Conservation (phyloP, 2,797 vertebrate species). For the Gambelia wislizenii region DNA sequence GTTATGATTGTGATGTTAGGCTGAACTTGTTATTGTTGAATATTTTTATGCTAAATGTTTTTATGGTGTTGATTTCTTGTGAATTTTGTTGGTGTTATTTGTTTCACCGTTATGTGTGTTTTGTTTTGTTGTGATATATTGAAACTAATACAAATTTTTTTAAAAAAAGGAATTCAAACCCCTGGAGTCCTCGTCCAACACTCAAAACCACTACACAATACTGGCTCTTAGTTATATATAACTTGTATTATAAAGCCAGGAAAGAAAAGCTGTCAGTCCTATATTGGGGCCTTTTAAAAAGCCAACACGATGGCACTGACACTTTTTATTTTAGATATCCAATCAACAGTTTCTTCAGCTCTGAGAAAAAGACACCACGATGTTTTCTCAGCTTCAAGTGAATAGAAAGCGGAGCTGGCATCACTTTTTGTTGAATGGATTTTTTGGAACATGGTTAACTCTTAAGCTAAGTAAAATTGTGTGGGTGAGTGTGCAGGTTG, state of each 20-base stretch:
- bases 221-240: not conserved
- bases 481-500: not conserved
- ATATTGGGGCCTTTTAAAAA: not conserved
- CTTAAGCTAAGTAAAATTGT: not conserved
- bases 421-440: no score
- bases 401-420: not conserved
- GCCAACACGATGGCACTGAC: not conserved
- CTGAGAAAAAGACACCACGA: not conserved
- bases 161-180: no score
- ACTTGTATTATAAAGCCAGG: not conserved
- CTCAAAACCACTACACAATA: no score
- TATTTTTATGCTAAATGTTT: no score
- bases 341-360: not conserved
- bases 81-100: no score
- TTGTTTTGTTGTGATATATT: no score
- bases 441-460: not conserved
- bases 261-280: not conserved
- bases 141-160: no score
- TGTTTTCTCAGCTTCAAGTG: not conserved
- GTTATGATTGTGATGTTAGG: no score
- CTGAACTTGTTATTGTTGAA: no score
- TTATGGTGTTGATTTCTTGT: no score
- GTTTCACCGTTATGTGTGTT: no score
- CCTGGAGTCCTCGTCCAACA: no score
- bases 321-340: not conserved